phyloP scores from a whole-genome alignment of 2,888 invertebrate species.

The Metallyticus violacea region DNA sequence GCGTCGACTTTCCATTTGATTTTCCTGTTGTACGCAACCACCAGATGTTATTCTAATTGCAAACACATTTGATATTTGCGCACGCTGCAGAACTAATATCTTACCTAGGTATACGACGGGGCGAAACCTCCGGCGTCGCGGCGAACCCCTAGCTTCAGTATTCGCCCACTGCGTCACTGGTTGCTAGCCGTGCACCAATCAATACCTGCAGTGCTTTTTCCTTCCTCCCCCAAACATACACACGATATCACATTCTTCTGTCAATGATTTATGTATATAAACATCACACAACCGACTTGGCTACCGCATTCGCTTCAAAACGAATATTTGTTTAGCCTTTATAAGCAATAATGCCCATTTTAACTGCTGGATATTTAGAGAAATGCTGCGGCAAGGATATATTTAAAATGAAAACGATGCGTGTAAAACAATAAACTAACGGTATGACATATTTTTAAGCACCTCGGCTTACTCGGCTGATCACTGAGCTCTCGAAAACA shows the following conservation, averaged over 20 bases:
- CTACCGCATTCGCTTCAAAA: background rate
- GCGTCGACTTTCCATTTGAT: background rate
- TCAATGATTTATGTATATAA: background rate
- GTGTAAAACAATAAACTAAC: too few species aligned
- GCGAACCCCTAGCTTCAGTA: background rate
- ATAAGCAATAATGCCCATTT: too few species aligned
- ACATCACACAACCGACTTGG: background rate
- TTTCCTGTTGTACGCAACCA: background rate
- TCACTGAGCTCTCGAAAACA: too few species aligned
- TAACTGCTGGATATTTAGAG: background rate
- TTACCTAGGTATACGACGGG: background rate
- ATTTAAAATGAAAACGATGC: too few species aligned
- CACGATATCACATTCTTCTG: background rate
- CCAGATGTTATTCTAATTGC: background rate
- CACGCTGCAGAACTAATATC: background rate
- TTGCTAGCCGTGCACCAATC: background rate
- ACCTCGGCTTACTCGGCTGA: too few species aligned
- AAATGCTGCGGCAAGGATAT: background rate
- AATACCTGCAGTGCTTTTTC: background rate
- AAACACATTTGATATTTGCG: background rate
- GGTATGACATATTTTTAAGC: too few species aligned
- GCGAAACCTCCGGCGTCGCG: background rate
- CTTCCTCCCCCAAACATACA: background rate
- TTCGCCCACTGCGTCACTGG: background rate
- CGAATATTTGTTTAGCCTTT: background rate